Evolutionary conservation across 2,113 vertebrate genomes (phyloP), one percentile per base, ranked within the genome.

Genomic region (Caranx melampygus): DNA sequence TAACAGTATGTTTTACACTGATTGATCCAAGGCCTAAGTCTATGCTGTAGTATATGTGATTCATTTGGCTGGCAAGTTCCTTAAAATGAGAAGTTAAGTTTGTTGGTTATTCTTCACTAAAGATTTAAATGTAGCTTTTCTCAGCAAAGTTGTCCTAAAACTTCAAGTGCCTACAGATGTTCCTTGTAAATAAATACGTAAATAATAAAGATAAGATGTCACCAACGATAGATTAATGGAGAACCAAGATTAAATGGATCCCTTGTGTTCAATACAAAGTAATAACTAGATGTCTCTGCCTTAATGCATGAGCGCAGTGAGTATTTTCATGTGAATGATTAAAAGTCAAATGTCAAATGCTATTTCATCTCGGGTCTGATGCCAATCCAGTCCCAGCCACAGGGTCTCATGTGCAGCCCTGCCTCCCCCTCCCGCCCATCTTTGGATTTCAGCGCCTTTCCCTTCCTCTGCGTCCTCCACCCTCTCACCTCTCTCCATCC

Each of bases 401-500:
- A n/a, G 66, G 79, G 77, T 40, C 15, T 35, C 12, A 12, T 26
- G 40, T 60, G 33, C 35, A 37, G 47, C 51, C 74, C 49, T 47
- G 21, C 10, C 52, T 62, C 47, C 66, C 51, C 49, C 26, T 58
- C 82, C 81, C 67, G 5, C 58, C 79, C 79, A 31, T 10, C 14
- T 75, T 89, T 86, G 66, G 77, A 86, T 87, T 83, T 86, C 70
- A 67, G 65, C 40, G 86, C 87, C 88, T 93, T 92, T 89, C 85
- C 85, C 83, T 86, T 86, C 81, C 88, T 88, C 88, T 90, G 91
- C 83, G 91, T 88, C 89, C 77, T 87, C 83, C 62, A 42, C 92
- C 91, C 81, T 91, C 93, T 94, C 94, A 94, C 94, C 94, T 94
- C 93, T 91, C 87, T 93, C 94, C 90, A 93, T 86, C 93, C 97